A percentile compares a stretch with the other conserved stretches of the same genome.
Conservation (phyloP, 2,113 vertebrate species). For the Plecotus auritus region DNA sequence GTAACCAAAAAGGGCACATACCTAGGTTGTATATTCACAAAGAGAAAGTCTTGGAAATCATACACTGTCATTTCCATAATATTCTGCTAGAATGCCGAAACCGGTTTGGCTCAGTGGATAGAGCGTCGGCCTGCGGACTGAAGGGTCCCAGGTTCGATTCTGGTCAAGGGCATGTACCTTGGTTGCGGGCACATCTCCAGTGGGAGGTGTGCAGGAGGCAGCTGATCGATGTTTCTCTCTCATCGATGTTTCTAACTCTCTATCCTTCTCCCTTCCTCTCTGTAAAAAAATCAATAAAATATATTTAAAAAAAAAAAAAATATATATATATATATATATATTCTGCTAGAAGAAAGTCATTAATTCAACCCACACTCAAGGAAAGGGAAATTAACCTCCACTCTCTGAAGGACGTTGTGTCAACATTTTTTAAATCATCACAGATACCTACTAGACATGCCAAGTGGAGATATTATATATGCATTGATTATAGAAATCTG, state of each 20-base stretch:
- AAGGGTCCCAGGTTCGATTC: too few species aligned
- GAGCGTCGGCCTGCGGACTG: too few species aligned
- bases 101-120: too few species aligned
- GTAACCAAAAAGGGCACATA: not conserved
- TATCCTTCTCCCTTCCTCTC: too few species aligned
- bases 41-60: not conserved
- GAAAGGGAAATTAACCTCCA: not conserved
- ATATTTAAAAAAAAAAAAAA: too few species aligned
- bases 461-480: not conserved
- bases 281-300: too few species aligned
- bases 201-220: too few species aligned
- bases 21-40: not conserved
- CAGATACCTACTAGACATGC: not conserved
- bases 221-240: too few species aligned
- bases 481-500: not conserved
- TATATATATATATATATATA: too few species aligned
- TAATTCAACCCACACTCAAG: not conserved
- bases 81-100: not conserved
- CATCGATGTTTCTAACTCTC: too few species aligned
- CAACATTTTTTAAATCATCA: not conserved
- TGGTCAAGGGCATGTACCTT: too few species aligned
- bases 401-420: not conserved
- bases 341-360: not conserved
- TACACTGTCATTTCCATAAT: not conserved
- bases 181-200: too few species aligned